A percentile compares a stretch with the other conserved stretches of the same genome.
Conservation (phyloP, 2,888 invertebrate species). For the Cotesia congregata region DNA sequence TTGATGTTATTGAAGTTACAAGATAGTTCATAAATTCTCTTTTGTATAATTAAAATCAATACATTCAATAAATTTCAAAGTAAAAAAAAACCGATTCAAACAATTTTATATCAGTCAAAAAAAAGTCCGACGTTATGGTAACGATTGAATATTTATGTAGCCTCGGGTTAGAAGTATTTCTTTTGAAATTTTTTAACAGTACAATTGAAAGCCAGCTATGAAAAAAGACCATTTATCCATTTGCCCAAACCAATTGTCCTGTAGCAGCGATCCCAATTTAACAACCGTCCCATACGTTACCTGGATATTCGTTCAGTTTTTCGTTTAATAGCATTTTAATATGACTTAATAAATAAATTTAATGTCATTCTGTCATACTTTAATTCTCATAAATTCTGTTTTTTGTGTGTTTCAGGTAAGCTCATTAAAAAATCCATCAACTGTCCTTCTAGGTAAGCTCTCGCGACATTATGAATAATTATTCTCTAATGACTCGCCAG, state of each 20-base stretch:
- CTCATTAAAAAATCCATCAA: constrained; percentile 18
- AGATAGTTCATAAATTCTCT: too few species aligned
- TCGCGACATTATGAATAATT: constrained; percentile 12
- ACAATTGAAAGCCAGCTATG: too few species aligned
- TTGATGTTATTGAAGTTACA: too few species aligned
- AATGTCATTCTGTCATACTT: constrained; percentile 9
- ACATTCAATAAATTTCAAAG: too few species aligned
- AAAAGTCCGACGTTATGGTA: too few species aligned
- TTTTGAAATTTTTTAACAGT: too few species aligned
- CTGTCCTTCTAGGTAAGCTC: neutral
- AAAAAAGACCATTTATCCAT: too few species aligned
- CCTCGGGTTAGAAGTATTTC: too few species aligned
- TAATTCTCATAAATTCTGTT: constrained; percentile 29
- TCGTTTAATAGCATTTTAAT: neutral
- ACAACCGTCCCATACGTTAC: neutral
- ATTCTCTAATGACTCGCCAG: neutral
- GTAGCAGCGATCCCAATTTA: neutral
- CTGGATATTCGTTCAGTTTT: constrained; percentile 14
- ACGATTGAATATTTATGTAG: too few species aligned
- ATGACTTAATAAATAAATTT: constrained; percentile 3
- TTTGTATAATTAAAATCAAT: too few species aligned
- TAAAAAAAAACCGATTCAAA: too few species aligned
- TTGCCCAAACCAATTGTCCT: neutral
- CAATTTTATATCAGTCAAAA: too few species aligned
- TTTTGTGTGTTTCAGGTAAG: constrained; percentile 49